Conservation (phyloP, 1,140 invertebrate species). For the Ceratina japonica region DNA sequence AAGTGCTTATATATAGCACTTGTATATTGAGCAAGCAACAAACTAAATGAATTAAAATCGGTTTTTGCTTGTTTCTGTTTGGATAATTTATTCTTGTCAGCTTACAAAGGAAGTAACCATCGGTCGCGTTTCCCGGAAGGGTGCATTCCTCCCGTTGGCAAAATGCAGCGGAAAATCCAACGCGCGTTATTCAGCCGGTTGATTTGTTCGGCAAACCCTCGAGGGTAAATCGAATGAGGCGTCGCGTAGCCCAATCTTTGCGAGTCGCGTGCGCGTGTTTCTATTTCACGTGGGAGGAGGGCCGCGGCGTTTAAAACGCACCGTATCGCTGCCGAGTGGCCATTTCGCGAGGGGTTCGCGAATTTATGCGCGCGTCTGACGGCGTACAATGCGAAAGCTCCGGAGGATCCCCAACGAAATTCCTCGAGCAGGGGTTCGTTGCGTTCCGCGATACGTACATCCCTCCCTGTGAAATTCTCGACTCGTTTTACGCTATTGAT, state of each 20-base stretch:
- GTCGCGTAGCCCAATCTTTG: conserved; percentile 68
- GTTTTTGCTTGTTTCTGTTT: too few species aligned
- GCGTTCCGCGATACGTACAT: background rate
- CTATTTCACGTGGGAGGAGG: background rate
- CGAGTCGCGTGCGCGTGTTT: conserved; percentile 16
- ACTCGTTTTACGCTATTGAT: conserved; percentile 51
- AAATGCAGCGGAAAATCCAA: conserved; percentile 68
- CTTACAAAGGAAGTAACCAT: conserved; percentile 45
- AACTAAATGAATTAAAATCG: too few species aligned
- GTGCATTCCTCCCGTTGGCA: conserved; percentile 59
- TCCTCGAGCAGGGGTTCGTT: conserved; percentile 35
- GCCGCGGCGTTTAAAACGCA: conserved; percentile 50
- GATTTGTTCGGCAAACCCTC: conserved; percentile 67
- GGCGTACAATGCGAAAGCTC: background rate
- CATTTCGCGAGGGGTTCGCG: conserved; percentile 49
- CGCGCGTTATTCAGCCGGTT: conserved; percentile 55
- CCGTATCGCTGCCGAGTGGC: conserved; percentile 50
- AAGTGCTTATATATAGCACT: too few species aligned
- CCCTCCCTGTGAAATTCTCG: conserved; percentile 51
- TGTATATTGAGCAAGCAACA: too few species aligned
- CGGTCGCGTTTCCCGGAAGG: background rate
- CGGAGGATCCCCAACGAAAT: conserved; percentile 50
- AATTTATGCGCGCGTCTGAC: conserved; percentile 24
- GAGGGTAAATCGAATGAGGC: conserved; percentile 64
- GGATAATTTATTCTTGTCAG: too few species aligned